Conservation (phyloP, 1,140 invertebrate genomes). For the Carcinoscorpius rotundicauda region DNA sequence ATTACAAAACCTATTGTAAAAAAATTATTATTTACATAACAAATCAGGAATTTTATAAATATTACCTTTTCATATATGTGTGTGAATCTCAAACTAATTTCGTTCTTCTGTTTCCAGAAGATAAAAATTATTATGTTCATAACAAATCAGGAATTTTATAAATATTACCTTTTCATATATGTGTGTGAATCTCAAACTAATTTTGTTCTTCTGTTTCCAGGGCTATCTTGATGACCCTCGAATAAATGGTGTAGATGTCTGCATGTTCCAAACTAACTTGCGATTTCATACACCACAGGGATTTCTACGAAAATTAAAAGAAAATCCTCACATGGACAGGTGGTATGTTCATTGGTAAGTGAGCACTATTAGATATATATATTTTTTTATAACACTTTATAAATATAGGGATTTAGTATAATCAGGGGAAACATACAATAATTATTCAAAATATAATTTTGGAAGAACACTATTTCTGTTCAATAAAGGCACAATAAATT, state of each 20-base stretch:
- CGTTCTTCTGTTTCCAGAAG: conserved; percentile 38
- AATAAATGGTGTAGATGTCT: conserved; percentile 30
- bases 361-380: no score
- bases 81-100: conserved; percentile 6
- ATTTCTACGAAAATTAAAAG: conserved; percentile 49
- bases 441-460: no score
- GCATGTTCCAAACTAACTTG: conserved; percentile 55
- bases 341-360: conserved; percentile 65
- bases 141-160: not conserved
- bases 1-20: no score
- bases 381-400: no score
- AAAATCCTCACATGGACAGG: conserved; percentile 47
- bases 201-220: conserved; percentile 39
- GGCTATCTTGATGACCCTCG: conserved; percentile 29
- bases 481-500: no score
- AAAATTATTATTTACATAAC: no score
- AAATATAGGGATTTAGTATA: no score
- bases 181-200: conserved; percentile 3
- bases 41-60: not conserved
- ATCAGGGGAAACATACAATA: no score
- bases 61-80: not conserved
- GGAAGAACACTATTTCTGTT: no score
- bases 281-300: conserved; percentile 48
- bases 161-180: not conserved
- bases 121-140: no score